These are phyloP conservation scores for Exaiptasia diaphana DNA, from an alignment of 64 coral and sea anemone genomes.

Conservation along the genomic window DNA sequence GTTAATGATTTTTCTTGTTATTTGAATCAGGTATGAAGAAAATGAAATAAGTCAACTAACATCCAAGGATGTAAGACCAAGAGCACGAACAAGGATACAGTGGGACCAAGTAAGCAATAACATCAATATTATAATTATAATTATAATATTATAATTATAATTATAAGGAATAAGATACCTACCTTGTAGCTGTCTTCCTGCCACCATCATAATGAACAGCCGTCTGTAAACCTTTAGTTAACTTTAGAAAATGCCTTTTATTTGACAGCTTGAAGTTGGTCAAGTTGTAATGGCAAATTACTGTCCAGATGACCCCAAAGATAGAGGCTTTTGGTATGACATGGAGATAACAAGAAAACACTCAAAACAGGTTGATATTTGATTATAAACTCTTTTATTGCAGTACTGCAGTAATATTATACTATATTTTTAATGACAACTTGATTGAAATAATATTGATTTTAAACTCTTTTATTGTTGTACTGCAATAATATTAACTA, in stretches of 20 bases:
- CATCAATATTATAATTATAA: too few relatives aligned
- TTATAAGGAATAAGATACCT: too few relatives aligned
- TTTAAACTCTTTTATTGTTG: too few relatives aligned
- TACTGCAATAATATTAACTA: too few relatives aligned
- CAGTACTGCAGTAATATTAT: too few relatives aligned
- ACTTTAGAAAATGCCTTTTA: not conserved
- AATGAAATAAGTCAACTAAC: constrained; percentile 78
- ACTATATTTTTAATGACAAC: too few relatives aligned
- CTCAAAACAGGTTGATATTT: constrained; percentile 3
- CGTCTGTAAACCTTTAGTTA: not conserved
- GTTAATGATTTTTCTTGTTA: not conserved
- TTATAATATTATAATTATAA: too few relatives aligned
- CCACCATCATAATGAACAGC: too few relatives aligned
- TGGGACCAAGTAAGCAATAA: constrained; percentile 82
- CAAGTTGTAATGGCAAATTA: constrained; percentile 97
- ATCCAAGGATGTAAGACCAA: constrained; percentile 68
- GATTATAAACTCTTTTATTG: not conserved
- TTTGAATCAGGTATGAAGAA: constrained; percentile 68
- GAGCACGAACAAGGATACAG: constrained; percentile 69
- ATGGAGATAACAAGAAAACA: constrained; percentile 81
- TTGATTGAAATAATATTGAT: too few relatives aligned
- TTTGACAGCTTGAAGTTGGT: constrained; percentile 65
- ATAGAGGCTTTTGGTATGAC: constrained; percentile 99
- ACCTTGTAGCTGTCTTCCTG: too few relatives aligned
- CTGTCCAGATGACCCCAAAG: constrained; percentile 87